Evolutionary conservation across 2,888 invertebrate genomes (phyloP).

Genomic region (Crematogaster levior): DNA sequence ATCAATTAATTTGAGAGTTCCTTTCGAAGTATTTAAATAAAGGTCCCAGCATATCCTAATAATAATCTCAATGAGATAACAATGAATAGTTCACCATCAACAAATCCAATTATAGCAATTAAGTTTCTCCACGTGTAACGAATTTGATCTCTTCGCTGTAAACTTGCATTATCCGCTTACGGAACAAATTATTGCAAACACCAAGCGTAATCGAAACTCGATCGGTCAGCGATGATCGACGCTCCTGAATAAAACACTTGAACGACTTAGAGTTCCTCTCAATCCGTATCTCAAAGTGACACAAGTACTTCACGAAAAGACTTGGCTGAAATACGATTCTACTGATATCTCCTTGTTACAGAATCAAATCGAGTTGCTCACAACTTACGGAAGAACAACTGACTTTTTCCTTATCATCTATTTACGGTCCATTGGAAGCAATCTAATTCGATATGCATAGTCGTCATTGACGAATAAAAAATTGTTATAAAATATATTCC

Average conservation of each 20-base stretch:
- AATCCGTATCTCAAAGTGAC: not conserved
- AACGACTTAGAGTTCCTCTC: not conserved
- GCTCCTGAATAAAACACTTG: not conserved
- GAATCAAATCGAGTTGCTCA: constrained; percentile 8
- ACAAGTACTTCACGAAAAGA: constrained; percentile 10
- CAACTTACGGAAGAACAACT: constrained; percentile 1
- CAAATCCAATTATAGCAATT: constrained; percentile 7
- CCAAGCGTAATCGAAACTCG: not conserved
- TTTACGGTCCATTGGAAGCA: constrained; percentile 30
- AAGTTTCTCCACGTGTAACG: not conserved
- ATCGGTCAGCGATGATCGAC: not conserved
- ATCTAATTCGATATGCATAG: constrained; percentile 35
- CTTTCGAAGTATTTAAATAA: not conserved
- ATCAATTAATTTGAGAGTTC: not conserved
- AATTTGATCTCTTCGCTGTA: constrained; percentile 18
- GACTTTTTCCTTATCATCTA: constrained; percentile 43
- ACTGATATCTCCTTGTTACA: constrained; percentile 18
- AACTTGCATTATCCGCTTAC: constrained; percentile 9
- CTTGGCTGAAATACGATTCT: not conserved
- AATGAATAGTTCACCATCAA: not conserved
- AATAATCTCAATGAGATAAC: not conserved
- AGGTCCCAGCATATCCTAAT: not conserved
- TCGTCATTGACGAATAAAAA: not conserved
- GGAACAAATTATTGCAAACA: not conserved
- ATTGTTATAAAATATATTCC: not conserved